phyloP scores from a whole-genome alignment of 2,888 invertebrate genomes.

The Anthoptus insignis region DNA sequence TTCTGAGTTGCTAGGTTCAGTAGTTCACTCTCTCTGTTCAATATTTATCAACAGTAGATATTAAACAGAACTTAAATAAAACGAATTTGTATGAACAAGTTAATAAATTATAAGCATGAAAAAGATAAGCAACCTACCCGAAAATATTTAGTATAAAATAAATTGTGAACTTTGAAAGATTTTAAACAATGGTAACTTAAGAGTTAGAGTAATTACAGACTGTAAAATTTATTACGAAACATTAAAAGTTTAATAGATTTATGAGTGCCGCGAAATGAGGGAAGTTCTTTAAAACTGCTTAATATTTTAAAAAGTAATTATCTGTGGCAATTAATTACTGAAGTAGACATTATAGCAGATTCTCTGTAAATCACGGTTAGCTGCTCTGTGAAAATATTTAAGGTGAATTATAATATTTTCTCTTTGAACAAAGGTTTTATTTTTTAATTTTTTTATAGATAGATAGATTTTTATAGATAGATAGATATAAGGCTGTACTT shows the following conservation, averaged over 20 bases:
- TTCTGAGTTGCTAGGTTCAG: too few species aligned
- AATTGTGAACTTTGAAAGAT: slow-evolving; percentile 4
- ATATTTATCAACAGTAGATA: too few species aligned
- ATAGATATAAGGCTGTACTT: too few species aligned
- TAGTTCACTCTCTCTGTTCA: too few species aligned
- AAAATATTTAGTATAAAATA: too few species aligned
- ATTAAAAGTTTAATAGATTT: slow-evolving; percentile 39
- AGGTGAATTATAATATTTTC: slow-evolving; percentile 23
- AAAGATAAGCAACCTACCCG: too few species aligned
- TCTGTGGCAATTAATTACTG: slow-evolving; percentile 27
- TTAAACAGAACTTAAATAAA: slow-evolving; percentile 31
- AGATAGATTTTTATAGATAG: too few species aligned
- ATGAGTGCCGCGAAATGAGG: slow-evolving; percentile 35
- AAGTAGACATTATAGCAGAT: slow-evolving; percentile 23
- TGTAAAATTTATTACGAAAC: slow-evolving; percentile 36
- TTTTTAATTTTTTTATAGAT: neutral
- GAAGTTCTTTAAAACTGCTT: slow-evolving; percentile 33
- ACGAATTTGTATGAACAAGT: too few species aligned
- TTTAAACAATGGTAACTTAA: slow-evolving; percentile 5
- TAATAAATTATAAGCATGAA: too few species aligned
- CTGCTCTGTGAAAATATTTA: slow-evolving; percentile 6
- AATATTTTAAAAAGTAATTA: slow-evolving; percentile 37
- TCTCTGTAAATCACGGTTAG: slow-evolving; percentile 12
- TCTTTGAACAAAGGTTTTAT: neutral
- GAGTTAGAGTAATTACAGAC: slow-evolving; percentile 20